Evolutionary conservation across 2,888 invertebrate genomes (phyloP), one percentile per base, ranked within the genome.

Genomic region (Torymus texanus): DNA sequence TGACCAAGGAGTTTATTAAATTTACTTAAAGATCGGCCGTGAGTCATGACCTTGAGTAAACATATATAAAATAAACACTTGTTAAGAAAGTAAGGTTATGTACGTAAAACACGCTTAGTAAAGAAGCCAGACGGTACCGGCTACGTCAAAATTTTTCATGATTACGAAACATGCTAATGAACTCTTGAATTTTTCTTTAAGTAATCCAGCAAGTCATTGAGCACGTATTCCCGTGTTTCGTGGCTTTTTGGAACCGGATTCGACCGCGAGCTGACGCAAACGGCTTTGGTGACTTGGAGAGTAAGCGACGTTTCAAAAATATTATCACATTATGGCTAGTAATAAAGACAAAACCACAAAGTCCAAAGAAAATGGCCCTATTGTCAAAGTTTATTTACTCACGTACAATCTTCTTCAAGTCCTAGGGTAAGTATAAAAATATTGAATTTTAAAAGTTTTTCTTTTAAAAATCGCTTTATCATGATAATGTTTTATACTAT

Each of bases 351-450:
- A 66, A 79, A 74, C n/a, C 61, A 56, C 79, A 74, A 87, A 86
- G 83, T 84, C 87, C 11, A 92, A 92, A 84, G 92, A 92, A 88
- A 91, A 91, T 71, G 91, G 93, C 53, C 84, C 89, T 74, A 79
- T 92, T 83, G 92, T 92, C 24, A 94, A 94, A 90, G 85, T 92
- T 0, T 96, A 96, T 89, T 92, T 96, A 71, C 90, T 95, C 83
- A 89, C 91, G 0, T 96, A 96, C 87, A 96, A 96, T 91, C 90
- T 92, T 21, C 87, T 93, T n/a, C 95, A 96, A 91, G 94, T 94
- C 78, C 84, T 93, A 68, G 96, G 95, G 95, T 95, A 91, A 93
- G 70, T n/a, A 80, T 53, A 51, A 63, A 67, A 53, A 62, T 50
- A 67, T 66, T 71, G 24, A 8, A 58, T 29, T 62, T 78, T 24